Evolutionary conservation across 2,888 invertebrate species (phyloP), one percentile per base, ranked within the genome.

Genomic region (Eubasilissa splendida): DNA sequence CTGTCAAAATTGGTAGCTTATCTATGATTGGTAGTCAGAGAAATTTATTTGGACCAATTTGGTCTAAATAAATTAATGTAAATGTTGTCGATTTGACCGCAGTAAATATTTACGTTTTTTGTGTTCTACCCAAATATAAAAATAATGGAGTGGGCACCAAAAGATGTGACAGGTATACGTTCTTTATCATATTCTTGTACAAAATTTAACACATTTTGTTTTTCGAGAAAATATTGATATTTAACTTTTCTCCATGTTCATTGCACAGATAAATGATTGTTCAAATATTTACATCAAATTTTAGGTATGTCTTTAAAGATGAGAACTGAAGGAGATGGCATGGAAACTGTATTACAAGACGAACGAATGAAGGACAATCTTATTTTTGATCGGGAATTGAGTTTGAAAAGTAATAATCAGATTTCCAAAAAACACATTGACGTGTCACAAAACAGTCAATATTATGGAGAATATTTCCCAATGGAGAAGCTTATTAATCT

Each of bases 311-410:
- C 82, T 22, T 53, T 76, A 82, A 90, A 89, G 85, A 87, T 88
- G 71, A 87, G 95, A 84, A 95, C 95, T 0, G 93, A 94, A 79
- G 95, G 95, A 0, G 95, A 95, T 90, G 95, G 95, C 77, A 95
- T 95, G 95, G 94, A 94, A 87, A 92, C 92, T 84, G 88, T 85
- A 84, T 86, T 84, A 81, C 85, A 85, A 84, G 86, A 85, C 60
- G 88, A 88, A 85, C 82, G 76, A 82, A 84, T 85, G 84, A 60
- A 84, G 58, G 84, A 86, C 80, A 2, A 65, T 33, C 4, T 71
- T 54, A 86, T 86, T 77, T 83, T 70, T 14, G 86, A 86, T 42
- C 66, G 53, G 14, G 70, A 11, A 9, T 22, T 54, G 14, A 68
- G 53, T 60, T 60, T 60, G 9, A 74, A 52, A 8, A 76, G 83